These are phyloP conservation scores for Colaptes auratus DNA, from an alignment of 2,113 vertebrate genomes.

Conservation along the genomic window DNA sequence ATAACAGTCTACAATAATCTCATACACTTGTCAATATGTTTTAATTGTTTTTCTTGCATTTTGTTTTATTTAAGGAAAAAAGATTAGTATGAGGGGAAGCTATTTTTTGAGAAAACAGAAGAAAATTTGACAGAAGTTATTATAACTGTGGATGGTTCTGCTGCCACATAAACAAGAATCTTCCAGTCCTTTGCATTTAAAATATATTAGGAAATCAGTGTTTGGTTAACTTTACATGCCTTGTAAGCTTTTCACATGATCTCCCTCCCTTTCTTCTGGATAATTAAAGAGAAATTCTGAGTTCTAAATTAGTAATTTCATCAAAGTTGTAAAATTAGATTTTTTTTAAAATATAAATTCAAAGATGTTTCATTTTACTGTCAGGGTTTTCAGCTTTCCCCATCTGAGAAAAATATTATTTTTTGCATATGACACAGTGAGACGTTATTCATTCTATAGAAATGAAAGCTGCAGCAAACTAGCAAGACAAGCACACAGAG, in stretches of 20 bases:
- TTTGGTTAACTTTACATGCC: neutral
- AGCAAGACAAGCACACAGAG: conserved; percentile 28
- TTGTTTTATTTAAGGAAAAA: neutral
- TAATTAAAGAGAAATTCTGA: neutral
- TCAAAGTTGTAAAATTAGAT: neutral
- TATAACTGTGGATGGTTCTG: neutral
- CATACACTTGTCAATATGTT: neutral
- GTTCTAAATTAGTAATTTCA: neutral
- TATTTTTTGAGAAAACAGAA: neutral
- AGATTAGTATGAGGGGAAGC: neutral
- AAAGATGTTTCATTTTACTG: neutral
- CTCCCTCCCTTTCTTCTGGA: neutral
- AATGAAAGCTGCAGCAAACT: conserved; percentile 35
- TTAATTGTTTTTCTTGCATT: neutral
- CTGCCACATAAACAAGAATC: neutral
- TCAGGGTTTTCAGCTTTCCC: neutral
- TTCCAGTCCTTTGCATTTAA: neutral
- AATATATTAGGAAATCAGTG: neutral
- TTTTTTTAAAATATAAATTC: neutral
- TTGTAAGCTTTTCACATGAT: neutral
- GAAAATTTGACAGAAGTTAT: neutral
- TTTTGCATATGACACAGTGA: neutral
- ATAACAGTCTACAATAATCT: neutral
- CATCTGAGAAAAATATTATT: neutral
- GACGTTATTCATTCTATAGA: conserved; percentile 16